Base-by-base conservation (phyloP, 2,888 invertebrate genomes). In the Drosophila fulvimacula region DNA sequence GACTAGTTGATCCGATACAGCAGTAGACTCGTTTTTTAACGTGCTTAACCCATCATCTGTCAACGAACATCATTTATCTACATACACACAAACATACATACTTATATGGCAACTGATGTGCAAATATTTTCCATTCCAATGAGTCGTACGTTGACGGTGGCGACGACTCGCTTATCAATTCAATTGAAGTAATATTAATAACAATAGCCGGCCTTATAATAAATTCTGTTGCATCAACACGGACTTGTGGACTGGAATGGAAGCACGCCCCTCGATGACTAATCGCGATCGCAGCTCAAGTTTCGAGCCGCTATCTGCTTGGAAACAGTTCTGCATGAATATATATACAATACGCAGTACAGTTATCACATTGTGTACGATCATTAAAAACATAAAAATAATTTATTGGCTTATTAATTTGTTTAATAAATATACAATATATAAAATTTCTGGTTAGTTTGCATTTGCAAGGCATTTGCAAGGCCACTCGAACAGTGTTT, bases 331-430 rank as follows among this genome's bases (percentile, higher is more conserved):
- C n/a, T 41, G 21, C n/a, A 48, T 41, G 19, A 2, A 27, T n/a
- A n/a, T 27, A 27, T 17, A 65, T 30, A 49, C 48, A 44, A n/a
- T 24, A 49, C 48, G 41, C 42, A 69, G 34, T 51, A 59, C 17
- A 64, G 69, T 34, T 57, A 46, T 19, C 44, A 15, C 30, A 30
- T 17, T 39, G 58, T 68, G 42, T 75, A 89, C 82, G 68, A 48
- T 74, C 80, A 82, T 88, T 80, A 82, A 87, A 87, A 89, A 86
- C 85, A 89, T 89, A 78, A 74, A 85, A 84, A 89, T 88, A 84
- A 87, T 86, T 86, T 86, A 89, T 88, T 88, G 77, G 80, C 88
- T 86, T 86, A 89, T 86, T 86, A 89, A 89, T 89, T 89, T 80
- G 82, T 89, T 89, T 86, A 86, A 86, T 89, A 89, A 86, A 86